Base-by-base conservation (phyloP, 2,113 vertebrate species). In the Columba livia region DNA sequence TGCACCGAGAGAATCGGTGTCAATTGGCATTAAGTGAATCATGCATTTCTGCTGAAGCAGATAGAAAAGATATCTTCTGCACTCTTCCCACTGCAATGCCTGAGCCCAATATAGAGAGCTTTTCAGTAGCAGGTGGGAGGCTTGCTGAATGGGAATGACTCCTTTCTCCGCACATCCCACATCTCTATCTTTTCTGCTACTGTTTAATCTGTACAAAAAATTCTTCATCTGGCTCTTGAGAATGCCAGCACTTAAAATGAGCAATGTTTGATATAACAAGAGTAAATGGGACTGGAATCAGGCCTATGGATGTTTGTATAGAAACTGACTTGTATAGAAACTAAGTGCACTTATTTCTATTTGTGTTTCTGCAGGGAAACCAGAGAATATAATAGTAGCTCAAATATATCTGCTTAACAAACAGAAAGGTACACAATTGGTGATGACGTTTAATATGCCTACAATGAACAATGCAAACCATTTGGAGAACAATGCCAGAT, bases 91-190 rank as follows among this genome's bases (percentile, higher is more conserved):
- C 61, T 74, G 48, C 77, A 56, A 0, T 16, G 65, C 65, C 38
- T 0, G 0, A 96, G 56, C 20, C 34, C 38, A 67, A 58, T 36
- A 79, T 29, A 65, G 36, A 88, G 64, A 90, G 47, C 6, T 87
- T 95, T 81, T 90, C 83, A 72, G 57, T 6, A 57, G 70, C 50
- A 90, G 89, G 73, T 92, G 77, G 93, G 90, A 93, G 78, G 83
- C 65, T 95, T 92, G 77, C 38, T 94, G 93, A 92, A 89, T 93
- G 58, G 92, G 89, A 90, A 89, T 92, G 1, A 90, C 87, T 96
- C 31, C 15, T 93, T 96, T 94, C 73, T 89, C 80, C 65, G 58
- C 93, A 93, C 83, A 58, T 85, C 72, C 92, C 54, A 97, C 92
- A 81, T 73, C 79, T 90, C 62, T 74, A 32, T 82, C 85, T 11